Conservation (phyloP, 1,140 invertebrate species). For the Brachionus rubens region DNA sequence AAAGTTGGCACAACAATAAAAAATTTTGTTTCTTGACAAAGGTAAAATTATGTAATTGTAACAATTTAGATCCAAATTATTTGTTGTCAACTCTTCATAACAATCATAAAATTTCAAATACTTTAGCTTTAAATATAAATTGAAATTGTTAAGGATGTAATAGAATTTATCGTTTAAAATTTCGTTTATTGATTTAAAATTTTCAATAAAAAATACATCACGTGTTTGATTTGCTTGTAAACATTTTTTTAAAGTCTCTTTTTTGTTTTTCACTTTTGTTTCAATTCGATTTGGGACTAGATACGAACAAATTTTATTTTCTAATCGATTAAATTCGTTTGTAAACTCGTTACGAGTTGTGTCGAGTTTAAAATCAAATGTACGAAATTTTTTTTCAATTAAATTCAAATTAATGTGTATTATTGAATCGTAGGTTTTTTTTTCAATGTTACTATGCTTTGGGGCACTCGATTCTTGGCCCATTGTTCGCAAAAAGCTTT, state of each 20-base stretch:
- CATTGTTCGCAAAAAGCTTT: too few species aligned
- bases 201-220: background rate
- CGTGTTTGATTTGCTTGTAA: background rate
- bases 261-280: constrained; percentile 2
- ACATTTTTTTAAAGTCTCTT: background rate
- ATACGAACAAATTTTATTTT: too few species aligned
- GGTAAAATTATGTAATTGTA: constrained; percentile 36
- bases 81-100: constrained; percentile 13
- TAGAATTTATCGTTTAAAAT: constrained; percentile 27
- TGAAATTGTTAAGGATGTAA: background rate
- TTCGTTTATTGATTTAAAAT: constrained; percentile 1
- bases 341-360: too few species aligned
- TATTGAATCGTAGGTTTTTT: too few species aligned
- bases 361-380: too few species aligned
- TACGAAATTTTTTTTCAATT: too few species aligned
- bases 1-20: constrained; percentile 33
- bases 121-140: constrained; percentile 3
- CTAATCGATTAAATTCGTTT: too few species aligned
- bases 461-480: too few species aligned
- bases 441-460: too few species aligned
- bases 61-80: background rate
- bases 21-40: constrained; percentile 16
- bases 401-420: too few species aligned
- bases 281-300: background rate
- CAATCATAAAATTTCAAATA: constrained; percentile 17